Conservation (phyloP, 2,797 vertebrate genomes). For the Manis javanica region DNA sequence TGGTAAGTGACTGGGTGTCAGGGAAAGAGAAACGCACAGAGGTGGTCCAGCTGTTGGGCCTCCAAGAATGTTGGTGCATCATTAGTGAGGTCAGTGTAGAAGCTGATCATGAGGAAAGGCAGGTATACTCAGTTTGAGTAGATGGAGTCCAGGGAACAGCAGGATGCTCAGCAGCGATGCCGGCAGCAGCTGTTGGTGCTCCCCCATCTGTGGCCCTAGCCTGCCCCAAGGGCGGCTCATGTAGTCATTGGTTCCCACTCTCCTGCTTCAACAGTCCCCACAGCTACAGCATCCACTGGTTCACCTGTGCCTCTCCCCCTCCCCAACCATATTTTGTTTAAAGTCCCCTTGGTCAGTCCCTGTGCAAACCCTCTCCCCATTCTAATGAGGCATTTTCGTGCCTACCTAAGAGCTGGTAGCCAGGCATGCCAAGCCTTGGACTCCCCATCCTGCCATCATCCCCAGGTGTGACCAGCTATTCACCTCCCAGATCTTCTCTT, state of each 20-base stretch:
- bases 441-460: background rate
- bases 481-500: background rate
- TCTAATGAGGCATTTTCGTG: background rate
- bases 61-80: background rate
- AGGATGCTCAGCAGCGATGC: background rate
- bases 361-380: background rate
- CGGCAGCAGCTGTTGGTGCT: background rate
- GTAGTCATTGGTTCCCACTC: background rate
- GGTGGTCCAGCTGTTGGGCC: background rate
- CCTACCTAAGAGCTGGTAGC: background rate
- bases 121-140: background rate
- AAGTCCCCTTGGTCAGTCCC: background rate
- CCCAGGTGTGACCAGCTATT: background rate
- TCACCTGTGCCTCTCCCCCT: background rate
- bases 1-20: background rate
- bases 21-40: background rate
- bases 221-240: background rate
- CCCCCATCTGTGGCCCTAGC: background rate
- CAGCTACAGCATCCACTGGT: too few relatives aligned
- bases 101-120: background rate
- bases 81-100: background rate
- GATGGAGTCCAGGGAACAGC: background rate
- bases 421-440: background rate
- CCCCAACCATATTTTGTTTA: background rate
- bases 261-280: rapidly evolving